phyloP scores from a whole-genome alignment of 2,888 invertebrate genomes.

The Leptopterna dolabrata region DNA sequence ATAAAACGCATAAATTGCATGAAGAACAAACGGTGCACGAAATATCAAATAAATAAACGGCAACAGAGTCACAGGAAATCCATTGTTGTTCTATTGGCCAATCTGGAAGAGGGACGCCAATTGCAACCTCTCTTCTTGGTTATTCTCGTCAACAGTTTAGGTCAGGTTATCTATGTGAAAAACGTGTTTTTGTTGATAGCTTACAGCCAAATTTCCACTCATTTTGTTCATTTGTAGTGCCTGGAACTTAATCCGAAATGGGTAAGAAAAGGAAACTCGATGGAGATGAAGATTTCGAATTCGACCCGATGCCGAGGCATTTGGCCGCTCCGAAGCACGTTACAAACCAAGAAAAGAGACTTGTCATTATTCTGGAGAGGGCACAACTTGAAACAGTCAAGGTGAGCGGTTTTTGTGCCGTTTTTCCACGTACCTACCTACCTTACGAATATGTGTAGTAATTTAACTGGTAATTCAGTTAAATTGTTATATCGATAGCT shows the following conservation, averaged over 20 bases:
- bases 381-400: slow-evolving; percentile 97
- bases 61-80: not conserved
- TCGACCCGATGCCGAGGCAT: slow-evolving; percentile 82
- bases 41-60: not conserved
- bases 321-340: slow-evolving; percentile 78
- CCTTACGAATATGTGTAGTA: too few relatives aligned
- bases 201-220: too few relatives aligned
- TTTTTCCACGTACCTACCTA: too few relatives aligned
- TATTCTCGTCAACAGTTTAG: not conserved
- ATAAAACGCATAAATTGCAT: not conserved
- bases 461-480: too few relatives aligned
- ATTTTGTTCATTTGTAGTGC: not conserved
- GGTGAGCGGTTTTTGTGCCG: slow-evolving; percentile 69
- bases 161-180: not conserved
- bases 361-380: slow-evolving; percentile 92
- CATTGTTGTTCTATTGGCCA: not conserved
- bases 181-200: not conserved
- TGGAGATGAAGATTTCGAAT: slow-evolving; percentile 76
- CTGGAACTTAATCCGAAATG: slow-evolving; percentile 61
- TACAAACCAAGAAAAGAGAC: slow-evolving; percentile 86
- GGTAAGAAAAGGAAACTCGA: slow-evolving; percentile 71
- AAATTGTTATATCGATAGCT: too few relatives aligned
- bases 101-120: not conserved
- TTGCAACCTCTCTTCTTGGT: not conserved
- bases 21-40: not conserved